Evolutionary conservation across 1,140 invertebrate species (phyloP), one percentile per base, ranked within the genome.

Genomic region (Vanessa atalanta): DNA sequence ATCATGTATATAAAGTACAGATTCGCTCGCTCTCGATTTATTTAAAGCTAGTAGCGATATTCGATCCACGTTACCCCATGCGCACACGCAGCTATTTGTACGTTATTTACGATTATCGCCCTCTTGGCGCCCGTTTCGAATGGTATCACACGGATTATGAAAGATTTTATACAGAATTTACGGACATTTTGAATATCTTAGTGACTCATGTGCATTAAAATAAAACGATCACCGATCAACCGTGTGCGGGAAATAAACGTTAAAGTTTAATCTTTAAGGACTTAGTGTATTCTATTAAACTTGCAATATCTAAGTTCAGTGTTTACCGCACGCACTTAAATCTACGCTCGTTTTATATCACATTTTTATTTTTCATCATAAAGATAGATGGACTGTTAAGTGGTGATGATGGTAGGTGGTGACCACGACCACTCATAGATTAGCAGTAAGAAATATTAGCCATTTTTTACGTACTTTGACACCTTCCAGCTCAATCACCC

Each of bases 51-150:
- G 83, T 86, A 86, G 84, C 80, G 79, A 80, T 78, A 79, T 77
- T 75, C 76, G 75, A 82, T 79, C 77, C 78, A 72, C 75, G 78
- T 78, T 78, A 80, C 64, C 68, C 57, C 77, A 75, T 73, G 79
- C 79, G 81, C 77, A 73, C 69, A 72, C 78, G 78, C 73, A 83
- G 72, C 79, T 79, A 79, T 84, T 83, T 81, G 72, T 79, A 74
- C 64, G 75, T 83, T 76, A 86, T 87, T 87, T 87, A 87, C 80
- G 84, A 76, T 81, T 78, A 81, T 80, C 50, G 77, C 65, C 65
- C 65, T 63, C 70, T 76, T 76, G 72, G 76, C 80, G 79, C 80
- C 80, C 80, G 76, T 76, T 79, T 76, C 77, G 75, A 82, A 87
- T 84, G 72, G 76, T 81, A 83, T 86, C 80, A 79, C 72, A 81